Base-by-base conservation (phyloP, 2,797 vertebrate species). In the Poeciliopsis paucimaculata region DNA sequence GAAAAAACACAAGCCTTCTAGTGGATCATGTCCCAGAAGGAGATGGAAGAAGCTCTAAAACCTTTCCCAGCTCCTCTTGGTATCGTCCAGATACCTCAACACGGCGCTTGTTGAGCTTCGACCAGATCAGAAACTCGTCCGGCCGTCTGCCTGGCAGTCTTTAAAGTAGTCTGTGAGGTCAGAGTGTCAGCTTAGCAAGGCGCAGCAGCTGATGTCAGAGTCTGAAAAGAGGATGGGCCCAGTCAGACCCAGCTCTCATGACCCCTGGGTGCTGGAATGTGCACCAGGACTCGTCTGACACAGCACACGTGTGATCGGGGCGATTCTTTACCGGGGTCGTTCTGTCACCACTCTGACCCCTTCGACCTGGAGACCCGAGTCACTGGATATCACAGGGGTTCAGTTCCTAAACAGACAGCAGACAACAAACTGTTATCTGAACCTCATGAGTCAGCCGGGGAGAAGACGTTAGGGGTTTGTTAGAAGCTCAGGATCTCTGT, bases 161-260 rank as follows among this genome's bases (percentile, higher is more conserved):
- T 97, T 95, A 98, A 98, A 97, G 95, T 95, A 96, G 95, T 93
- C 82, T 91, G 92, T 95, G 94, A 95, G 96, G 96, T 97, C 97
- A 97, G 96, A 90, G 94, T 94, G 96, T 95, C 93, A 91, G 93
- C 85, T 72, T 94, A 95, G 97, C 96, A 96, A 96, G 91, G 96
- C 93, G 13, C 83, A 87, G 93, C 96, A 97, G 97, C 97, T 97
- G 97, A 95, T 93, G 91, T 93, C 81, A 73, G 84, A 88, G 84
- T 84, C 79, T 87, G 86, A 88, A 91, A 89, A 92, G 89, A 91
- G 90, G 89, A 92, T 88, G 87, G 90, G 90, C 28, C 57, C 57
- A 13, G 26, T 57, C 53, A 57, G 53, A 28, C 90, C 75, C 82
- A 80, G 88, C 90, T 93, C 88, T 82, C 87, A 86, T 90, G 90